Percentiles rank a stretch among this genome's conserved stretches.
Conservation (phyloP, 2,113 vertebrate genomes). For the Pheucticus melanocephalus region DNA sequence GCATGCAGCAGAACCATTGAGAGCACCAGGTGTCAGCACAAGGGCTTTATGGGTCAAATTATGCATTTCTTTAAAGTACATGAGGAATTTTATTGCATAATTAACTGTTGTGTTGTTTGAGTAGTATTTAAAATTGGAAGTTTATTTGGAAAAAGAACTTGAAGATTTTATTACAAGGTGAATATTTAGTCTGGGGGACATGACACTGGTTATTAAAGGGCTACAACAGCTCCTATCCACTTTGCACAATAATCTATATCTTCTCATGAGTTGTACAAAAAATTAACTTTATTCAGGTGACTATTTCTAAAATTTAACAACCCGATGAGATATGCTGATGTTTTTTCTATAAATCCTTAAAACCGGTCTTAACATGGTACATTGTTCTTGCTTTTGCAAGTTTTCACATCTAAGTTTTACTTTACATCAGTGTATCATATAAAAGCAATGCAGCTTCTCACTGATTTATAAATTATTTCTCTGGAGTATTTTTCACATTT, state of each 20-base stretch:
- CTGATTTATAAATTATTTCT: not conserved
- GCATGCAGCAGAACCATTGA: not conserved
- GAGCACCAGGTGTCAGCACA: not conserved
- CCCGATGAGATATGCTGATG: not conserved
- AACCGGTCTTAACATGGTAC: not conserved
- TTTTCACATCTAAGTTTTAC: not conserved
- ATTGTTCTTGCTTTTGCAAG: not conserved
- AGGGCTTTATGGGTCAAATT: not conserved
- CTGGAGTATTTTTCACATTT: not conserved
- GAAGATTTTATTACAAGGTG: not conserved
- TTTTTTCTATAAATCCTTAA: not conserved
- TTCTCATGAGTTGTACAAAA: not conserved
- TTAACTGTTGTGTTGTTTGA: not conserved
- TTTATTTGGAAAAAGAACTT: not conserved
- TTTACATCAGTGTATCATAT: not conserved
- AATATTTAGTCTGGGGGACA: not conserved
- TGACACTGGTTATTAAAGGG: not conserved
- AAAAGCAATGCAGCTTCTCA: not conserved
- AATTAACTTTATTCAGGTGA: not conserved
- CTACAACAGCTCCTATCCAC: not conserved
- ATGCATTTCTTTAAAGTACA: not conserved
- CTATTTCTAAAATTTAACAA: not conserved
- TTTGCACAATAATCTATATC: not conserved
- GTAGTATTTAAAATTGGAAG: not conserved
- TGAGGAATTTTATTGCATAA: not conserved